Base-by-base conservation (phyloP, 2,113 vertebrate species). In the Solenodon paradoxus region DNA sequence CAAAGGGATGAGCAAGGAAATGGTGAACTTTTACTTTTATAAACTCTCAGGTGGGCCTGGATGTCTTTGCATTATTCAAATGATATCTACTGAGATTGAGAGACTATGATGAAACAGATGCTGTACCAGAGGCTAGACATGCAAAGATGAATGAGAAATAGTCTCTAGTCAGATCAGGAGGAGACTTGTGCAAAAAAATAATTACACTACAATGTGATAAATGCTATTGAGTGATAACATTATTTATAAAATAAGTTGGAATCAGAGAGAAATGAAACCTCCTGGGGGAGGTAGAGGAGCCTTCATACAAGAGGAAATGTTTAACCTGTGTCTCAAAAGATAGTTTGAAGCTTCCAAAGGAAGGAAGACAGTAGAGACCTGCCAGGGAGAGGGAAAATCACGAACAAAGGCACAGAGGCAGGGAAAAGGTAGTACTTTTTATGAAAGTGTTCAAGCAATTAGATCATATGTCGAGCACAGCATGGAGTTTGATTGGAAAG, bases 21-120 rank as follows among this genome's bases (percentile, higher is more conserved):
- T n/a, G n/a, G 82, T 93, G 82, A 96, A 88, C 93, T 91, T 97
- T 96, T 89, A 81, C 72, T 85, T 92, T 95, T 69, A 82, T 78
- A 86, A 91, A 93, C 49, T 96, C 71, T 92, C 96, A 95, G 68
- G 17, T 74, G 78, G 82, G 53, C 55, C 72, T 88, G 26, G 26
- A 15, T 64, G 53, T 91, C 55, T 95, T 81, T 87, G 45, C 16
- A 13, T 91, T 80, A 77, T 94, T 93, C 83, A 80, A 75, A 35
- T 68, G 9, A 2, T 47, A 30, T 45, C 53, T 92, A 30, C 17
- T 75, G 38, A 78, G 57, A 69, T 0, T 78, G 78, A 96, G 78
- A 82, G 69, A 84, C 19, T 45, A 0, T 17, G 26, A 57, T 53
- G 40, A 88, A 40, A 40, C 49, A 88, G 55, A 88, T 28, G 1